Evolutionary conservation across 2,888 invertebrate species (phyloP), one percentile per base, ranked within the genome.

Genomic region (Andrena bucephala): DNA sequence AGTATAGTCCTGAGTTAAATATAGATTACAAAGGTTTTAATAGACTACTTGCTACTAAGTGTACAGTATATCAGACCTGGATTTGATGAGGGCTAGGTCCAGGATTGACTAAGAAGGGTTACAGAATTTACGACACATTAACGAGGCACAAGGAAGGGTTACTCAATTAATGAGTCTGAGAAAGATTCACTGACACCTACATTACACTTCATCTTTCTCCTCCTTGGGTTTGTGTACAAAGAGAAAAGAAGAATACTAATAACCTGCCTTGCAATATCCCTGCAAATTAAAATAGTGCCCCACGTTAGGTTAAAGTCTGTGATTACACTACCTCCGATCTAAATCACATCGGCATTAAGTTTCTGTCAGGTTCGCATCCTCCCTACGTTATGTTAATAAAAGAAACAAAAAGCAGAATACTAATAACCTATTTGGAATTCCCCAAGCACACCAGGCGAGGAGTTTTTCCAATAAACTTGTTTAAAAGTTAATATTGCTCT

Each of bases 401-500:
- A 60, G n/a, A 33, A 33, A 60, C n/a, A 33, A 8, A 33, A 31
- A 8, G 0, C 2, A 8, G 27, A 31, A 60, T 60, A 20, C n/a
- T 29, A 8, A n/a, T 60, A 31, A 60, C 60, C 60, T 60, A 33
- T 31, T 60, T 60, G 31, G 60, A 31, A n/a, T 59, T 16, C 31
- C n/a, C 7, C 31, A 8, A 6, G 7, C 59, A 16, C 27, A 29
- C 1, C 29, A 16, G 29, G 29, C 10, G 16, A 29, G 29, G 27
- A 29, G 13, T 29, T 60, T 31, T 60, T 31, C n/a, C 31, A 31
- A 59, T 27, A 27, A 59, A 31, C n/a, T 60, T 60, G 16, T 33
- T 31, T 31, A n/a, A 60, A 60, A 60, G n/a, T 60, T 60, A 60
- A 60, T 29, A 60, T 60, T n/a, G 31, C 20, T 57, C 24, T 24